These are phyloP conservation scores for Drosophila atroscutellata DNA, from an alignment of 2,888 invertebrate genomes.

Conservation along the genomic window DNA sequence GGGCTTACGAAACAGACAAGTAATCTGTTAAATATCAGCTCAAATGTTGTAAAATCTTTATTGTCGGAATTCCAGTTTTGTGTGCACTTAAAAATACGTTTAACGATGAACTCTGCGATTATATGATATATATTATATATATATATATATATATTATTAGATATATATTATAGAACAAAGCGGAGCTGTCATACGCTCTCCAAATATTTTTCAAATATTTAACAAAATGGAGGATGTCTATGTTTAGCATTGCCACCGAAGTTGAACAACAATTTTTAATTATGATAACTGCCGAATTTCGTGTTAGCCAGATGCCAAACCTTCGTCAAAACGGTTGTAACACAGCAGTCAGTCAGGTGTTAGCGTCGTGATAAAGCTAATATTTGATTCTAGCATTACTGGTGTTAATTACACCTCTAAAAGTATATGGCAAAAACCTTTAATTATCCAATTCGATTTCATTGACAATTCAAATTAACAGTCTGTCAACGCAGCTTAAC, in stretches of 20 bases:
- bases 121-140: background rate
- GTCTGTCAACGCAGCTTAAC: constrained; percentile 54
- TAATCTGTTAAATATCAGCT: background rate
- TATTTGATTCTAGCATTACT: constrained; percentile 14
- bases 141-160: too few relatives aligned
- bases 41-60: background rate
- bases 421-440: constrained; percentile 19
- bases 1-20: background rate
- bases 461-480: constrained; percentile 69
- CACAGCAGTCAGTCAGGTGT: constrained; percentile 53
- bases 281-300: constrained; percentile 18
- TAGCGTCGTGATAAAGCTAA: constrained; percentile 2
- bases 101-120: background rate
- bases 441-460: constrained; percentile 49
- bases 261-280: constrained; percentile 35
- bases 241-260: background rate
- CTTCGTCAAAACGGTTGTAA: constrained; percentile 24
- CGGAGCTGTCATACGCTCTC: background rate
- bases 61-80: background rate
- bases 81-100: background rate
- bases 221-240: background rate
- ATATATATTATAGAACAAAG: background rate
- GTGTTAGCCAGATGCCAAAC: constrained; percentile 46
- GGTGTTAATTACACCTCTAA: constrained; percentile 35
- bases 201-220: background rate